Evolutionary conservation across 2,888 invertebrate species (phyloP), one percentile per base, ranked within the genome.

Genomic region (Syrphus vitripennis): DNA sequence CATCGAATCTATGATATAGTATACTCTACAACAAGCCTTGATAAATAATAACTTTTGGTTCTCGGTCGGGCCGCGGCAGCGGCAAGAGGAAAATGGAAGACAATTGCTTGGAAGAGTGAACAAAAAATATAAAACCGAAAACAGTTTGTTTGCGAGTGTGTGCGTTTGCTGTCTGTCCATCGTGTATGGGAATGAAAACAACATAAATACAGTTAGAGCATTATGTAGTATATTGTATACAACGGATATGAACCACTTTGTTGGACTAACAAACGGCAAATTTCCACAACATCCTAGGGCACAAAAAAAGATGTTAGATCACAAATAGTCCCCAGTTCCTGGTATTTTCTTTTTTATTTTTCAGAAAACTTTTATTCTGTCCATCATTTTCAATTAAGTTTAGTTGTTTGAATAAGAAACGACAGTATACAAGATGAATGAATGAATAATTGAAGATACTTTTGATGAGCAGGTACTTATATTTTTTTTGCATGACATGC

Each of bases 31-130:
- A 67, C 50, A 34, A 67, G 67, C 48, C 21, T 77, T 72, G 83
- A 83, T 83, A 83, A 78, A 83, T 83, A 83, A 83, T 72, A 71
- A 82, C 82, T 77, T 65, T 72, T 29, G 55, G 71, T 29, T 34
- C 59, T 77, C 40, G 10, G n/a, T n/a, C n/a, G n/a, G n/a, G n/a
- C n/a, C n/a, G n/a, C n/a, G n/a, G n/a, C n/a, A n/a, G n/a, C n/a
- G n/a, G n/a, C n/a, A n/a, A 34, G 57, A 63, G 55, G 37, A 55
- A 63, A 76, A 53, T 29, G 19, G 12, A 45, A 65, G 45, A 76
- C 81, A 76, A 65, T 82, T 53, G 63, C 40, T 67, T 12, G 57
- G 34, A 67, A 14, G 48, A 24, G 24, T 29, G 71, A 53, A 61
- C 37, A 70, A 40, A 67, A 67, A 76, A 53, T 21, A n/a, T n/a